These are phyloP conservation scores for Cepaea hortensis DNA, from an alignment of 2,888 invertebrate genomes.

Conservation along the genomic window DNA sequence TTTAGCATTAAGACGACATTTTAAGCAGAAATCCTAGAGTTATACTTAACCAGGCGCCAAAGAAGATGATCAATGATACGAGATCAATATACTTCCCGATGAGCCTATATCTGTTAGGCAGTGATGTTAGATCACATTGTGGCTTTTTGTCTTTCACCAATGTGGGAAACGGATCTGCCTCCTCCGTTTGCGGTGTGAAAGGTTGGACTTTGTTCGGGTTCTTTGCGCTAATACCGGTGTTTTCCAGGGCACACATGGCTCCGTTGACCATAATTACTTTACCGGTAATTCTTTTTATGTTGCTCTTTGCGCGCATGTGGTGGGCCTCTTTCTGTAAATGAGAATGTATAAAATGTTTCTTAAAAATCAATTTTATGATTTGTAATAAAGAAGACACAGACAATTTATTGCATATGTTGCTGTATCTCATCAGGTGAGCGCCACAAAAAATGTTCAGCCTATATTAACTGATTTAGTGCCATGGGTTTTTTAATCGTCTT, in stretches of 20 bases:
- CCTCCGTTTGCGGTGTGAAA: background rate
- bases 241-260: background rate
- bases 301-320: background rate
- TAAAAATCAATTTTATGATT: too few species aligned
- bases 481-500: too few species aligned
- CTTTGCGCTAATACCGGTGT: background rate
- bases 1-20: background rate
- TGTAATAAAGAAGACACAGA: too few species aligned
- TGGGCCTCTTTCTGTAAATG: background rate
- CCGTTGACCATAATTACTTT: background rate
- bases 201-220: background rate
- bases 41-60: background rate
- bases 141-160: background rate
- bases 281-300: background rate
- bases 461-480: too few species aligned
- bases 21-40: slow-evolving; percentile 12
- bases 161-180: background rate
- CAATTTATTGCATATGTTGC: too few species aligned
- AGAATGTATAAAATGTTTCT: background rate
- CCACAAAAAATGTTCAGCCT: too few species aligned
- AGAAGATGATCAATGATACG: slow-evolving; percentile 21
- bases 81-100: slow-evolving; percentile 35
- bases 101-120: slow-evolving; percentile 27
- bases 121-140: background rate
- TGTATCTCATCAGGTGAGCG: too few species aligned